phyloP scores from a whole-genome alignment of 2,888 invertebrate species.

The Aethes cnicana region DNA sequence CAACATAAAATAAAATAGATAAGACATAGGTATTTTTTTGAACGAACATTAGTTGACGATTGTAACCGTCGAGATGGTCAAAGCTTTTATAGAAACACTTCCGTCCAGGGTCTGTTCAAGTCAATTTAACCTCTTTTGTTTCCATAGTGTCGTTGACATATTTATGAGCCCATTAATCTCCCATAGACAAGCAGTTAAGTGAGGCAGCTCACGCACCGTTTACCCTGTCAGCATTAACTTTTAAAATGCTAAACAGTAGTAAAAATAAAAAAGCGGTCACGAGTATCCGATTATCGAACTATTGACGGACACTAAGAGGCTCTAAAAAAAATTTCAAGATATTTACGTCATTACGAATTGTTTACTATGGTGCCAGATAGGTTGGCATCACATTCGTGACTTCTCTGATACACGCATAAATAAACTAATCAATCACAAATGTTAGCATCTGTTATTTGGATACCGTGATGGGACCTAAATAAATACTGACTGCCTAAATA shows the following conservation, averaged over 20 bases:
- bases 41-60: too few species aligned
- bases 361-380: background rate
- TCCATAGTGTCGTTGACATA: conserved; percentile 3
- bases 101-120: background rate
- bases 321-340: background rate
- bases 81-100: background rate
- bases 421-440: too few species aligned
- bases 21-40: too few species aligned
- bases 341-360: background rate
- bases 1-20: too few species aligned
- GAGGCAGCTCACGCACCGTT: conserved; percentile 10
- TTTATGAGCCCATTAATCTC: conserved; percentile 16
- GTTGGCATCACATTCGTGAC: too few species aligned
- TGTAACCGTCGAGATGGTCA: too few species aligned
- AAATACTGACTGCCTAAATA: too few species aligned
- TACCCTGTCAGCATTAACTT: conserved; percentile 17
- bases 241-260: conserved; percentile 3
- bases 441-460: too few species aligned
- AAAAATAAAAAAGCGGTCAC: background rate
- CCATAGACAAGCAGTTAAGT: conserved; percentile 13
- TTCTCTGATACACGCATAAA: too few species aligned
- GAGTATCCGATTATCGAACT: conserved; percentile 1
- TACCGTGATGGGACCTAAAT: too few species aligned
- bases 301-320: background rate
- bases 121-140: background rate